These are phyloP conservation scores for Aldabrachelys gigantea DNA, from an alignment of 2,113 vertebrate species.

Conservation along the genomic window DNA sequence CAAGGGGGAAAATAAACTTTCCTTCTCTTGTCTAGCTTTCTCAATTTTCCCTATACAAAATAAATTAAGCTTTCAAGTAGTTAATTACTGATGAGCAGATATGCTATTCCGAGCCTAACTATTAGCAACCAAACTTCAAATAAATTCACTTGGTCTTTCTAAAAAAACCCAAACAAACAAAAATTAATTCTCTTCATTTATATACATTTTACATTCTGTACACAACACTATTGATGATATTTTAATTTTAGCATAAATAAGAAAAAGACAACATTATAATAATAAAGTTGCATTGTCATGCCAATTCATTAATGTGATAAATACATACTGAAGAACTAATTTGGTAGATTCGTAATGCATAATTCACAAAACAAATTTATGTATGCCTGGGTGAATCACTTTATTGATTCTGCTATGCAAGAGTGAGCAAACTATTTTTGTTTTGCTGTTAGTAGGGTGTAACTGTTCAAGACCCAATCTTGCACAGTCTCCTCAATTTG, in stretches of 20 bases:
- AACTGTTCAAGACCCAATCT: not conserved
- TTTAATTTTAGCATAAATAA: conserved; percentile 22
- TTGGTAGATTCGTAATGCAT: not conserved
- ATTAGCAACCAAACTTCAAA: not conserved
- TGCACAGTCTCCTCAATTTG: not conserved
- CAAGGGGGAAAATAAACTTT: not conserved
- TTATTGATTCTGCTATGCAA: conserved; percentile 38
- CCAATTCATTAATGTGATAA: conserved; percentile 16
- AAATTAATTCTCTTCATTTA: conserved; percentile 4
- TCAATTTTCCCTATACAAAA: not conserved
- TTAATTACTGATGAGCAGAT: not conserved
- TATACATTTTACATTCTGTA: not conserved
- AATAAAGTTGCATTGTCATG: not conserved
- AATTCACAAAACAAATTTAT: conserved; percentile 14
- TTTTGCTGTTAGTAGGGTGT: not conserved
- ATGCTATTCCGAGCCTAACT: not conserved
- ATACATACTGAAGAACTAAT: conserved; percentile 32
- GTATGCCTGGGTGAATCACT: not conserved
- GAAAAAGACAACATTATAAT: not conserved
- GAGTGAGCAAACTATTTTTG: not conserved
- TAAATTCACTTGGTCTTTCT: not conserved
- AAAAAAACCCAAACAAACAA: not conserved
- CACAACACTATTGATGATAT: not conserved
- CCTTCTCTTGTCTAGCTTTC: not conserved
- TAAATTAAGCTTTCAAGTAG: not conserved